Evolutionary conservation across 2,888 invertebrate species (phyloP), one percentile per base, ranked within the genome.

Genomic region (Volucella inflata): DNA sequence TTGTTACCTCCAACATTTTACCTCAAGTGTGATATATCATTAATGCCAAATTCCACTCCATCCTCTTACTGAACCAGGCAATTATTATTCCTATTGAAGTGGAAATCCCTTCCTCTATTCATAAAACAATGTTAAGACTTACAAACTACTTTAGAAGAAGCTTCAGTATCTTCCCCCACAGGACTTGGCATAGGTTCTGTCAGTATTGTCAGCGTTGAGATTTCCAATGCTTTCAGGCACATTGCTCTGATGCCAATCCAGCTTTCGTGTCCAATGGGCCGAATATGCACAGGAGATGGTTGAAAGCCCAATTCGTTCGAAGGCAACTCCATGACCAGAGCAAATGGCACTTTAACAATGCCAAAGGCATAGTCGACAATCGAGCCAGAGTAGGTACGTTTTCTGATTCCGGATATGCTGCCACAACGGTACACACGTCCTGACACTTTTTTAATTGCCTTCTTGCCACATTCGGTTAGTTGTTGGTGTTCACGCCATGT

Each of bases 181-280:
- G 53, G 60, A 60, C 4, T 40, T 42, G 40, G 8, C 21, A 59
- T 46, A 46, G 53, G 60, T 46, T 2, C 38, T 42, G 40, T 11
- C 21, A 46, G 10, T 46, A 30, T 51, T 42, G 40, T 11, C 21
- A 46, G 10, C 40, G 40, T 51, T 12, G 70, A 77, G 60, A 90
- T 62, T 76, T 90, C 89, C 16, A 88, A 89, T 51, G 91, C 90
- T 10, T 88, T 88, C 76, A 89, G 90, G 87, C 91, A 91, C 92
- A 92, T 92, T 83, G 92, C 91, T n/a, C 89, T 89, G 59, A 92
- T 91, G 17, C 92, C 92, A 64, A 90, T 89, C 92, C 92, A 92
- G 60, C 91, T 91, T 87, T 92, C 92, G 65, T 90, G 88, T 0
- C 90, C 90, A 68, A 92, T 89, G 14, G 89, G 88, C n/a, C 89